Conservation (phyloP, 2,888 invertebrate genomes). For the Mystacides longicornis region DNA sequence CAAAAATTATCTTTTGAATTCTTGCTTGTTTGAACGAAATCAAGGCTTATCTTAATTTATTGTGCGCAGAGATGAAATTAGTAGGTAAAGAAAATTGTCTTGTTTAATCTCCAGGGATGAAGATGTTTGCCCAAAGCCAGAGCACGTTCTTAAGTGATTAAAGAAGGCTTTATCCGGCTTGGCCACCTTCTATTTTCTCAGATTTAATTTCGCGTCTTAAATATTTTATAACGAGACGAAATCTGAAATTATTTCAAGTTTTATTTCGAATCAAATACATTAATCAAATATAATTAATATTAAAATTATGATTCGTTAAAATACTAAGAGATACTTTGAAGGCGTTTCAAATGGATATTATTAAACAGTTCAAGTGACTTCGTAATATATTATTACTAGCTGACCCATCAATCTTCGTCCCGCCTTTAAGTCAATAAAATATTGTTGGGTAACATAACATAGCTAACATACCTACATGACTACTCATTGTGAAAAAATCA, state of each 20-base stretch:
- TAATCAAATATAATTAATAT: not conserved
- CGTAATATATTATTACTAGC: too few species aligned
- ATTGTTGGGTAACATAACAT: too few species aligned
- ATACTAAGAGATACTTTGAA: too few species aligned
- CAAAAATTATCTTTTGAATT: too few species aligned
- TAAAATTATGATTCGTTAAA: not conserved
- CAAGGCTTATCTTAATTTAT: too few species aligned
- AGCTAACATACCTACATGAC: too few species aligned
- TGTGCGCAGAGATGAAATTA: not conserved
- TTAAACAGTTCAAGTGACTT: too few species aligned
- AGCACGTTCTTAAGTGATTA: not conserved
- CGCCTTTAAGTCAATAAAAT: too few species aligned
- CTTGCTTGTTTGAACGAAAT: too few species aligned
- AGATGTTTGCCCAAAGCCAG: not conserved
- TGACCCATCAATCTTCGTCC: too few species aligned
- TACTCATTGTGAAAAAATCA: too few species aligned
- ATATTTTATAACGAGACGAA: not conserved
- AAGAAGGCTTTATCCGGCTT: not conserved
- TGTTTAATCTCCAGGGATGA: not conserved
- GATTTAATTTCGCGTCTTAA: not conserved
- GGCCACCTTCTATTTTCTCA: not conserved
- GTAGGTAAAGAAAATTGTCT: not conserved
- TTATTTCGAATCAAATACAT: not conserved
- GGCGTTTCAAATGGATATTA: too few species aligned
- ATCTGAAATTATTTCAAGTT: not conserved